Conservation (phyloP, 2,113 vertebrate species). For the Tympanuchus pallidicinctus region DNA sequence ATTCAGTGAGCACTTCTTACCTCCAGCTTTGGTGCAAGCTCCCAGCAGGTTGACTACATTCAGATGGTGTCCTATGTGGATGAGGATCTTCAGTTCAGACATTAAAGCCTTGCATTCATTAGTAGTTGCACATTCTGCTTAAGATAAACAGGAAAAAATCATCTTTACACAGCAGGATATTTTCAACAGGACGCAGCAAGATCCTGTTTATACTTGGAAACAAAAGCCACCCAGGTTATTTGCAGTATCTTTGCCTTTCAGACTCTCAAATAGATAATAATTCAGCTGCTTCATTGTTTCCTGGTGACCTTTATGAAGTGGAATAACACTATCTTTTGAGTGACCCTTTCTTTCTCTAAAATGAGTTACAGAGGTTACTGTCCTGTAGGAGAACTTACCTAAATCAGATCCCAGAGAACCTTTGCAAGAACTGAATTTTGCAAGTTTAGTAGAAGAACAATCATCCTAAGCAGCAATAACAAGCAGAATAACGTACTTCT, state of each 20-base stretch:
- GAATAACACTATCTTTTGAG: constrained; percentile 7
- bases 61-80: constrained; percentile 93
- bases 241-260: constrained; percentile 41
- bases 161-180: constrained; percentile 73
- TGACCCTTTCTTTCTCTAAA: constrained; percentile 34
- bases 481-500: fast-evolving
- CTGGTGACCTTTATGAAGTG: constrained; percentile 50
- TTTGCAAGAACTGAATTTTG: neutral
- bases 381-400: neutral
- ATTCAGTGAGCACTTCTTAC: constrained; percentile 71
- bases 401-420: neutral
- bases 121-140: constrained; percentile 90
- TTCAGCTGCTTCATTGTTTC: constrained; percentile 47
- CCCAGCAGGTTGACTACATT: constrained; percentile 95
- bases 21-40: constrained; percentile 94
- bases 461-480: neutral
- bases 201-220: constrained; percentile 73
- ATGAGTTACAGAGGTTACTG: neutral
- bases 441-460: neutral
- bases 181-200: constrained; percentile 59
- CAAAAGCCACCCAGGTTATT: constrained; percentile 45
- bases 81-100: constrained; percentile 95
- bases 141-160: constrained; percentile 69
- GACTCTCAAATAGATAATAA: constrained; percentile 56
- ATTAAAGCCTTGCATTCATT: constrained; percentile 94